These are phyloP conservation scores for Hecatera dysodea DNA, from an alignment of 2,888 invertebrate genomes.

Conservation along the genomic window DNA sequence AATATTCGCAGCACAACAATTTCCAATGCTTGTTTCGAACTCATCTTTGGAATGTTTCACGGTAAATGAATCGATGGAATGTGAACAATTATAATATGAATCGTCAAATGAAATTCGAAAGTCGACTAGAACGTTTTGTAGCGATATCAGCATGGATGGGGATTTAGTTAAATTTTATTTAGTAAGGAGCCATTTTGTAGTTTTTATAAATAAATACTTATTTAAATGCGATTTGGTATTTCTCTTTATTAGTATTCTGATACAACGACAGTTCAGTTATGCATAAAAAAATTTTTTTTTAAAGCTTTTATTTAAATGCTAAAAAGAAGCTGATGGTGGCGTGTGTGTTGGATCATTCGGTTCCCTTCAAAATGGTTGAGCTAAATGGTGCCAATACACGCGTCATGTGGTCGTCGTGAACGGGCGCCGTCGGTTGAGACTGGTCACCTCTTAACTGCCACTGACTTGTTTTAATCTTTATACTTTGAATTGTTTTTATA, in stretches of 20 bases:
- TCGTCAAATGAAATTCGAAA: slow-evolving; percentile 65
- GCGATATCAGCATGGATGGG: slow-evolving; percentile 44
- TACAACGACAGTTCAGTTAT: no score
- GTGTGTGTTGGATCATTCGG: no score
- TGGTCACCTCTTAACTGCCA: no score
- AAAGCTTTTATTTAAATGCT: no score
- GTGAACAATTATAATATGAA: slow-evolving; percentile 58
- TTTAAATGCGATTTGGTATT: slow-evolving; percentile 45
- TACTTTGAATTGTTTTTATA: no score
- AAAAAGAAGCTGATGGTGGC: no score
- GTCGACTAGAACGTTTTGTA: slow-evolving; percentile 68
- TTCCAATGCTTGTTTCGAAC: slow-evolving; percentile 36
- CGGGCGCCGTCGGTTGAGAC: no score
- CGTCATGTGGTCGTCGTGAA: no score
- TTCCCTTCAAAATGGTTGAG: no score
- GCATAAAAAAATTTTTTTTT: no score
- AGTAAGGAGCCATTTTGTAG: slow-evolving; percentile 62
- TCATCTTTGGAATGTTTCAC: slow-evolving; percentile 48
- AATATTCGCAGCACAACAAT: slow-evolving; percentile 23
- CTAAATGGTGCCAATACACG: no score
- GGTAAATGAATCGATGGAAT: slow-evolving; percentile 67
- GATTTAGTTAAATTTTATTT: slow-evolving; percentile 38
- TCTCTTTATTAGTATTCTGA: background rate
- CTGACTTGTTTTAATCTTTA: no score
- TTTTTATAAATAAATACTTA: slow-evolving; percentile 60